Conservation (phyloP, 64 coral and sea anemone genomes). For the Exaiptasia diaphana region DNA sequence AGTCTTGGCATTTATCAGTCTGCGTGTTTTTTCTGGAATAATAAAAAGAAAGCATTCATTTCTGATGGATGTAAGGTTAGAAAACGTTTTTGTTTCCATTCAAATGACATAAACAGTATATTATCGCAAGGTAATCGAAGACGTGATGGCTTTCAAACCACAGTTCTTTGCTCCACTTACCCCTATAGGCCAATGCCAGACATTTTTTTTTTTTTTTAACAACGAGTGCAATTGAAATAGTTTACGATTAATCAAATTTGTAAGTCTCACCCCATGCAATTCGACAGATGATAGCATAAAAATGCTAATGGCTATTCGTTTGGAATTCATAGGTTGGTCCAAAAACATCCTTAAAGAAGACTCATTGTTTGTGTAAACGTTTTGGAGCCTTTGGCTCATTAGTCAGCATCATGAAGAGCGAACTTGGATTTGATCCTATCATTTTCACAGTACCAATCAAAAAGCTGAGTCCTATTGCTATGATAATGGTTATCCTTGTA, state of each 20-base stretch:
- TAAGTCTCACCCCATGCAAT: no score
- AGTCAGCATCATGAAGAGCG: slow-evolving; percentile 9
- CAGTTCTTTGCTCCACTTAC: no score
- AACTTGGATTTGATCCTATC: slow-evolving; percentile 44
- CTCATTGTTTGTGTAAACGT: slow-evolving; percentile 61
- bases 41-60: slow-evolving; percentile 1
- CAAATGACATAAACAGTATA: no score
- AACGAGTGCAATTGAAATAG: no score
- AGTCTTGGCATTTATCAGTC: slow-evolving; percentile 19
- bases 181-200: no score
- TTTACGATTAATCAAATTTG: no score
- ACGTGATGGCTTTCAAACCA: no score
- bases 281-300: no score
- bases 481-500: slow-evolving; percentile 38
- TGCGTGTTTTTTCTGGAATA: slow-evolving; percentile 39
- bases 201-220: no score
- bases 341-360: not conserved
- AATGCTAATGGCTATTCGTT: no score
- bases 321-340: slow-evolving; percentile 62
- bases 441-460: not conserved
- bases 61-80: slow-evolving; percentile 30
- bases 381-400: slow-evolving; percentile 62
- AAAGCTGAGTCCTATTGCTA: not conserved
- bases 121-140: no score
- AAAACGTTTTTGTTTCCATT: not conserved